Evolutionary conservation across 2,797 vertebrate genomes (phyloP), one percentile per base, ranked within the genome.

Genomic region (Trematomus bernacchii): DNA sequence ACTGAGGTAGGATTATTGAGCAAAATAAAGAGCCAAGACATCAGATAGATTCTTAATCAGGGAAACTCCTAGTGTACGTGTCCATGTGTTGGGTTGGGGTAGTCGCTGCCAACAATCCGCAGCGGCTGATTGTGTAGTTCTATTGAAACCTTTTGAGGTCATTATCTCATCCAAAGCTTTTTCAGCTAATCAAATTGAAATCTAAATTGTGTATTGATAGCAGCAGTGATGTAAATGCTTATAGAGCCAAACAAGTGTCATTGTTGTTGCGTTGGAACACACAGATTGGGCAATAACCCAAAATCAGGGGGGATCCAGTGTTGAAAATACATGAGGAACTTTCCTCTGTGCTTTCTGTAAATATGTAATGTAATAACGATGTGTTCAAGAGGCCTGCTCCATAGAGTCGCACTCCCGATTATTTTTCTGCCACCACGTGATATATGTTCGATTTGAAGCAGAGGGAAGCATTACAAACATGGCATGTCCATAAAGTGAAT

Each of bases 321-420:
- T 16, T 58, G 48, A 21, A 77, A 78, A 73, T 77, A 77, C 52
- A 58, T 9, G 65, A 60, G 52, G 46, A 70, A 52, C 51, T 21
- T 33, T 53, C 21, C 40, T 54, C 14, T 40, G 23, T 13, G 27
- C 27, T 43, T 21, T 19, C 18, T 21, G 6, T 43, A 40, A 42
- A 57, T 43, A 54, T 30, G n/a, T n/a, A 9, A 46, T 18, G 27
- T 30, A 18, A 48, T n/a, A 27, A 52, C 5, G 6, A 59, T 37
- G 16, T 6, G 53, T 40, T 19, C 14, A 55, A 21, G 18, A 66
- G 19, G 21, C 43, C 15, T 37, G 51, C 46, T 46, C 3, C 43
- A 12, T 19, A 21, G 8, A 54, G 46, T 12, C 4, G 23, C 4
- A n/a, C 33, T 40, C 3, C 0, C 3, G 1, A 27, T 9, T 11